Conservation (phyloP, 1,140 invertebrate species). For the Melitaea cinxia region DNA sequence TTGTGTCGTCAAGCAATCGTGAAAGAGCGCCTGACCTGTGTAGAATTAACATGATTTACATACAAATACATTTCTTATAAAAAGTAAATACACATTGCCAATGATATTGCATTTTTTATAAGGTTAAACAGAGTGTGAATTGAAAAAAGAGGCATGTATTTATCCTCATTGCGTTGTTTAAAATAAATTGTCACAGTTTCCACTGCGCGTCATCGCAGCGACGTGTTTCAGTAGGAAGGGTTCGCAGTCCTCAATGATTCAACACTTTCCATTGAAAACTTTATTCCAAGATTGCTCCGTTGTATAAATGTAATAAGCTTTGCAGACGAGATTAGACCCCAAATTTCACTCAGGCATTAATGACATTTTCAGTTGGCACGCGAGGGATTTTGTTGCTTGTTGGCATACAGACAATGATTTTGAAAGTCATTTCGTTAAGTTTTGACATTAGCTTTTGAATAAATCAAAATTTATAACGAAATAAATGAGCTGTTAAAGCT, state of each 20-base stretch:
- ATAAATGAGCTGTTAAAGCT: constrained; percentile 7
- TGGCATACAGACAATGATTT: constrained; percentile 68
- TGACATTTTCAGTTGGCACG: constrained; percentile 77
- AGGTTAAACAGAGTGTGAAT: too few relatives aligned
- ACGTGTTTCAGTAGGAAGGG: constrained; percentile 74
- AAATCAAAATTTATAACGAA: constrained; percentile 28
- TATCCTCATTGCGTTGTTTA: neutral
- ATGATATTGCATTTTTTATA: too few relatives aligned
- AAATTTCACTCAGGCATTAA: constrained; percentile 80
- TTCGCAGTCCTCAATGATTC: constrained; percentile 76
- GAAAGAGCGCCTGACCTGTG: too few relatives aligned
- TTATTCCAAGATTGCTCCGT: constrained; percentile 80
- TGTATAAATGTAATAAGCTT: constrained; percentile 81
- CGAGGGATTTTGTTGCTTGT: constrained; percentile 65
- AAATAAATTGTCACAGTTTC: neutral
- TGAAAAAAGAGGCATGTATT: too few relatives aligned
- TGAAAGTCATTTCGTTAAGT: constrained; percentile 76
- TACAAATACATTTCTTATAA: too few relatives aligned
- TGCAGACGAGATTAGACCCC: constrained; percentile 78
- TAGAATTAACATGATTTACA: too few relatives aligned
- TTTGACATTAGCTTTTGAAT: constrained; percentile 37
- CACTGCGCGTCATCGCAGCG: constrained; percentile 31
- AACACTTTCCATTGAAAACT: constrained; percentile 80
- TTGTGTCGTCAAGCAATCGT: too few relatives aligned
- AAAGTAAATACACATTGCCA: too few relatives aligned